Conservation (phyloP, 1,140 invertebrate species). For the Diachasma alloeum region DNA sequence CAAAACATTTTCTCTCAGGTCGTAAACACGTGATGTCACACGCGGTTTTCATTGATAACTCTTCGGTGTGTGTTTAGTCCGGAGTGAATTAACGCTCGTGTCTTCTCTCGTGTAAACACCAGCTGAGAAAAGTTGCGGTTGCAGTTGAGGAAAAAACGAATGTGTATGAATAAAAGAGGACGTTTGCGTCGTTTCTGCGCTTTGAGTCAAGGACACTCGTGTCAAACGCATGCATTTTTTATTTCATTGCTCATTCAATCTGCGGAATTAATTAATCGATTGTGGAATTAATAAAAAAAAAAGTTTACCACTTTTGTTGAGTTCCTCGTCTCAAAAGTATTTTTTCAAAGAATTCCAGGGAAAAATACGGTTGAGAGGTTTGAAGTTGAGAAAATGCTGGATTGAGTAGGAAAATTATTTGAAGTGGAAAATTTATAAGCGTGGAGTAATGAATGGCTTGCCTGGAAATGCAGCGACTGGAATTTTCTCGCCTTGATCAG, state of each 20-base stretch:
- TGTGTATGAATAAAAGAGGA: background rate
- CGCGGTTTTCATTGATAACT: constrained; percentile 46
- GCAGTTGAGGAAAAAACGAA: background rate
- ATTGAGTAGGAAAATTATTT: background rate
- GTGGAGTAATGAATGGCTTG: background rate
- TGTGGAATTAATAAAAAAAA: too few relatives aligned
- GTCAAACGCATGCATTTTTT: background rate
- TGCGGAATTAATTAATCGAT: background rate
- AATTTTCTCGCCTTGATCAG: background rate
- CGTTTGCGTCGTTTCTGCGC: background rate
- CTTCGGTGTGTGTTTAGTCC: constrained; percentile 1
- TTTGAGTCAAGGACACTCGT: background rate
- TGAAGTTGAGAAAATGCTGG: background rate
- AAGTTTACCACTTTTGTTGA: too few relatives aligned
- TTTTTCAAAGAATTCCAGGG: background rate
- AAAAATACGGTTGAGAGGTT: background rate
- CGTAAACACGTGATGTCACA: constrained; percentile 46
- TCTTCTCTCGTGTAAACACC: background rate
- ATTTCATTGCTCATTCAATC: background rate
- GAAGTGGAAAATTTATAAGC: background rate
- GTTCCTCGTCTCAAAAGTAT: too few relatives aligned
- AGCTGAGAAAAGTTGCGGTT: background rate
- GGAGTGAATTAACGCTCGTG: constrained; percentile 3
- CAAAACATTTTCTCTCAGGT: constrained; percentile 21
- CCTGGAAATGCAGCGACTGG: constrained; percentile 1